Conservation (phyloP, 2,113 vertebrate genomes). For the Lycocorax pyrrhopterus region DNA sequence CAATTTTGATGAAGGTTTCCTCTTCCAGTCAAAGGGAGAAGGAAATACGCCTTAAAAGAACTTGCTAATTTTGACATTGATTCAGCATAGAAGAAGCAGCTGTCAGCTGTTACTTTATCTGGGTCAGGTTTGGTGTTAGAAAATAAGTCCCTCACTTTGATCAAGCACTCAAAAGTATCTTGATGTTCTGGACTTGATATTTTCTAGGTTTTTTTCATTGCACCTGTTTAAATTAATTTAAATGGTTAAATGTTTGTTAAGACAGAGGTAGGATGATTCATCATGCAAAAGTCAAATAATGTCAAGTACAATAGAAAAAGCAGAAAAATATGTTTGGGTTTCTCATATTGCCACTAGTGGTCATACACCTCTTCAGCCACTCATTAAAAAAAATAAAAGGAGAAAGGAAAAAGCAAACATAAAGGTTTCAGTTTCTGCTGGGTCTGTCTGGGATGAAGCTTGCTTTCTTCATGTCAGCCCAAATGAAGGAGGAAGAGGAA, state of each 20-base stretch:
- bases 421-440: neutral
- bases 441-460: neutral
- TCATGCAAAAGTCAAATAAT: neutral
- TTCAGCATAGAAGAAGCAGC: neutral
- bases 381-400: no score
- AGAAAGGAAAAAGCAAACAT: neutral
- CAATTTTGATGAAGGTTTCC: neutral
- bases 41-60: neutral
- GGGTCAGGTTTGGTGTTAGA: neutral
- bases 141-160: neutral
- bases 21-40: neutral
- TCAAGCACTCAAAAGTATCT: neutral
- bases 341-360: neutral
- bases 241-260: neutral
- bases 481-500: neutral
- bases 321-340: neutral
- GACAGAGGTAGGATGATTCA: neutral
- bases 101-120: slow-evolving; percentile 1
- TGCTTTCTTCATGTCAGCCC: neutral
- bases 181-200: neutral
- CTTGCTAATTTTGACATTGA: neutral
- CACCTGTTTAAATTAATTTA: neutral
- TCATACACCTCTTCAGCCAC: neutral
- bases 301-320: neutral
- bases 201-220: neutral